These are phyloP conservation scores for Drosophila pseudotakahashii DNA, from an alignment of 2,888 invertebrate species.

Conservation along the genomic window DNA sequence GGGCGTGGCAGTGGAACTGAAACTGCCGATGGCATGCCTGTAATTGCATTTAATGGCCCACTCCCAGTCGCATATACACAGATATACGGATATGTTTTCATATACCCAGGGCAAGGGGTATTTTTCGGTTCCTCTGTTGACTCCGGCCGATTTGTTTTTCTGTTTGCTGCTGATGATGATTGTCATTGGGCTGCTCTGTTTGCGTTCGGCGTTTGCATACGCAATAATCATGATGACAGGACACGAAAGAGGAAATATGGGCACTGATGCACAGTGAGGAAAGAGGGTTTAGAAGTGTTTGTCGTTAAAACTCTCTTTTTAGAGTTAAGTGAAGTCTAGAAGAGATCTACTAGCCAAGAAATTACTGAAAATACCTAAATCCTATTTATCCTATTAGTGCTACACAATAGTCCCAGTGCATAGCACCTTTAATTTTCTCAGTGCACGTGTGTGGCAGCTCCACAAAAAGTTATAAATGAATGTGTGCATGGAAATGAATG, in stretches of 20 bases:
- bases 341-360: too few relatives aligned
- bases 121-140: slow-evolving; percentile 32
- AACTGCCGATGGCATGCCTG: slow-evolving; percentile 42
- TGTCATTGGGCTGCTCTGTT: slow-evolving; percentile 51
- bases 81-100: not conserved
- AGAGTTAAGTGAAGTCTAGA: too few relatives aligned
- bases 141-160: slow-evolving; percentile 63
- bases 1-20: slow-evolving; percentile 34
- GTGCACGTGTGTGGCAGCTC: not conserved
- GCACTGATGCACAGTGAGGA: not conserved
- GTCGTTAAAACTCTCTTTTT: too few relatives aligned
- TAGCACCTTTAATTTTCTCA: not conserved
- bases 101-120: not conserved
- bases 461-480: slow-evolving; percentile 12
- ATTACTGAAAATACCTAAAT: too few relatives aligned
- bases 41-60: slow-evolving; percentile 70
- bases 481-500: slow-evolving; percentile 44
- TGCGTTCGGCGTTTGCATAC: slow-evolving; percentile 62
- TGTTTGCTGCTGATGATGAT: slow-evolving; percentile 57
- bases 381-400: too few relatives aligned
- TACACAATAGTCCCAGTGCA: not conserved
- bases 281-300: not conserved
- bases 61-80: slow-evolving; percentile 27
- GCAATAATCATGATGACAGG: slow-evolving; percentile 53
- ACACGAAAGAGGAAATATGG: not conserved